These are phyloP conservation scores for Elmis aenea DNA, from an alignment of 2,888 invertebrate genomes.

Conservation along the genomic window DNA sequence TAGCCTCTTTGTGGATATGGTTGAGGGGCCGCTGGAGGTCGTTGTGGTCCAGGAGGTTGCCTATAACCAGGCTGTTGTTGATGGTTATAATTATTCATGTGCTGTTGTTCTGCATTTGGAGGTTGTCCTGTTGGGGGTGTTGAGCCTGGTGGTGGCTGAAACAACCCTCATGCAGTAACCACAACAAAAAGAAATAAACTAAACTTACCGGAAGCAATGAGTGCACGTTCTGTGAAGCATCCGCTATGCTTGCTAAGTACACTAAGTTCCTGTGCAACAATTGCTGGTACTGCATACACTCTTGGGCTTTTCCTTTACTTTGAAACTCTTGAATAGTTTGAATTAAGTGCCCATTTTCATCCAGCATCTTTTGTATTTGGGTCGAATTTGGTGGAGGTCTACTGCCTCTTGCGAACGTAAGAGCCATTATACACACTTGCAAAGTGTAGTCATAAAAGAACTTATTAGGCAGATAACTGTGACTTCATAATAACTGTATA, in stretches of 20 bases:
- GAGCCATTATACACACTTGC: conserved; percentile 53
- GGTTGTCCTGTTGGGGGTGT: conserved; percentile 44
- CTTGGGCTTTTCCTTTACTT: conserved; percentile 88
- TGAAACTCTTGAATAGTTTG: conserved; percentile 97
- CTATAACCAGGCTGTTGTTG: conserved; percentile 50
- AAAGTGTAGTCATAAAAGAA: too few relatives aligned
- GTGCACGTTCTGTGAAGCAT: conserved; percentile 90
- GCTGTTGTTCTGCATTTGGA: conserved; percentile 38
- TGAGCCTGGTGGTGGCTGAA: conserved; percentile 50
- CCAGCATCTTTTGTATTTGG: conserved; percentile 92
- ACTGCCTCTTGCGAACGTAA: conserved; percentile 67
- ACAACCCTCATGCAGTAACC: conserved; percentile 37
- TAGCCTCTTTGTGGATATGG: conserved; percentile 64
- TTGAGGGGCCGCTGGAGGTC: conserved; percentile 59
- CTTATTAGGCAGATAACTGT: too few relatives aligned
- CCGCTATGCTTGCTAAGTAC: conserved; percentile 94
- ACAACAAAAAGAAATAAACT: background rate
- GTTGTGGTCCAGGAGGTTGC: conserved; percentile 50
- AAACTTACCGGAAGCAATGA: conserved; percentile 77
- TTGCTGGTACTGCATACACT: conserved; percentile 92
- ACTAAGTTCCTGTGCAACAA: conserved; percentile 92
- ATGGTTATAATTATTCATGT: conserved; percentile 45
- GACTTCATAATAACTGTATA: too few relatives aligned
- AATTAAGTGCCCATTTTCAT: conserved; percentile 95
- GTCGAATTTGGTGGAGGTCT: conserved; percentile 74